Conservation (phyloP, 2,113 vertebrate species). For the Pseudopipra pipra region DNA sequence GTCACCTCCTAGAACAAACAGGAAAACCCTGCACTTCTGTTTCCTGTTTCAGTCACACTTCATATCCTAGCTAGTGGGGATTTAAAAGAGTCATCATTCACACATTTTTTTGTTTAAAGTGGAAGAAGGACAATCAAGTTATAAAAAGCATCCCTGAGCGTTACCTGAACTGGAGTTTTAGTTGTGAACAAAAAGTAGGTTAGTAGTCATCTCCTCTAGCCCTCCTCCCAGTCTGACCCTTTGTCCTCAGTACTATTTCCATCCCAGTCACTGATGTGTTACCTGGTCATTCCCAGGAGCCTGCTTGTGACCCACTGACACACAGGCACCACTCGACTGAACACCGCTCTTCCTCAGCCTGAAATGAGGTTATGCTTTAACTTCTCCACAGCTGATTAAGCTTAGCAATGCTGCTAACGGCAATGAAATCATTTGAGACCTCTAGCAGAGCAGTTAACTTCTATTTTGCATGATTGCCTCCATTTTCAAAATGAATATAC, state of each 20-base stretch:
- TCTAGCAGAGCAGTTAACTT: constrained; percentile 5
- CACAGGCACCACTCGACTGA: background rate
- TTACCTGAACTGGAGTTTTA: background rate
- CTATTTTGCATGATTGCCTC: constrained; percentile 21
- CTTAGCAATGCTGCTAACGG: background rate
- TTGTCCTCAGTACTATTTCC: background rate
- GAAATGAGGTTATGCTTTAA: background rate
- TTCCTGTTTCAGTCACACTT: background rate
- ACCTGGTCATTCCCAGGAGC: background rate
- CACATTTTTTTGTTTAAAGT: background rate
- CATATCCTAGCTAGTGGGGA: background rate
- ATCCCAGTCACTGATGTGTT: background rate
- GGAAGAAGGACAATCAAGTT: background rate
- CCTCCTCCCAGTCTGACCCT: background rate
- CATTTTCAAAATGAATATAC: background rate
- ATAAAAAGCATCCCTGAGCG: background rate
- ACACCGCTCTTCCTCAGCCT: background rate
- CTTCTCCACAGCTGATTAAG: constrained; percentile 20
- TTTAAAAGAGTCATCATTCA: background rate
- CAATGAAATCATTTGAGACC: background rate
- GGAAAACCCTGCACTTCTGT: background rate
- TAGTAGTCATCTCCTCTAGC: background rate
- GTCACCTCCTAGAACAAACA: background rate
- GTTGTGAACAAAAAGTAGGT: background rate
- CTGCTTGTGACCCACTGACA: background rate